Conservation (phyloP, 2,113 vertebrate species). For the Delphinapterus leucas region DNA sequence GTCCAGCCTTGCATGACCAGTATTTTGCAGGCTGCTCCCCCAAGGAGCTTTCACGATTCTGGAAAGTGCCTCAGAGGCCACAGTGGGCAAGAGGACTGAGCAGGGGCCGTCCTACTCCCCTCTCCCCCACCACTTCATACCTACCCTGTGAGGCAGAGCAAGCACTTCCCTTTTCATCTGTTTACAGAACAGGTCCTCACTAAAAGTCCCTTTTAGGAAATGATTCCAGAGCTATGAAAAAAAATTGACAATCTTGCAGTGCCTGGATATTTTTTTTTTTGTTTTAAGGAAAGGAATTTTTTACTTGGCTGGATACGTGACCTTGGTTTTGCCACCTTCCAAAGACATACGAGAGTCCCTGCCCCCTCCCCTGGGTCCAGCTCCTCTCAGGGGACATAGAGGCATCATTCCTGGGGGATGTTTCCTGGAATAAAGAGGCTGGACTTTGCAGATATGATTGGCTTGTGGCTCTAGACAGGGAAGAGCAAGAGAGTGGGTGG, state of each 20-base stretch:
- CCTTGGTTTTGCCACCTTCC: not conserved
- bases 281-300: conserved; percentile 2
- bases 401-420: not conserved
- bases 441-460: not conserved
- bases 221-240: not conserved
- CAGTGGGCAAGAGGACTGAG: not conserved
- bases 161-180: not conserved
- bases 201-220: conserved; percentile 46
- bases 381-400: not conserved
- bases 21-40: no score
- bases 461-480: not conserved
- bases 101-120: rapidly evolving
- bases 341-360: rapidly evolving
- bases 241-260: not conserved
- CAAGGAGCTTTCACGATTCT: not conserved
- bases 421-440: not conserved
- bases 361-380: not conserved
- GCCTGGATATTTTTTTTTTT: not conserved
- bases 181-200: not conserved
- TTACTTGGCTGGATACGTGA: not conserved
- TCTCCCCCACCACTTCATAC: not conserved
- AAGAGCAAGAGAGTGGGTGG: no score
- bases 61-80: not conserved
- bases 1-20: rapidly evolving
- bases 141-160: not conserved